Conservation (phyloP, 2,888 invertebrate genomes). For the Petrolisthes manimaculis region DNA sequence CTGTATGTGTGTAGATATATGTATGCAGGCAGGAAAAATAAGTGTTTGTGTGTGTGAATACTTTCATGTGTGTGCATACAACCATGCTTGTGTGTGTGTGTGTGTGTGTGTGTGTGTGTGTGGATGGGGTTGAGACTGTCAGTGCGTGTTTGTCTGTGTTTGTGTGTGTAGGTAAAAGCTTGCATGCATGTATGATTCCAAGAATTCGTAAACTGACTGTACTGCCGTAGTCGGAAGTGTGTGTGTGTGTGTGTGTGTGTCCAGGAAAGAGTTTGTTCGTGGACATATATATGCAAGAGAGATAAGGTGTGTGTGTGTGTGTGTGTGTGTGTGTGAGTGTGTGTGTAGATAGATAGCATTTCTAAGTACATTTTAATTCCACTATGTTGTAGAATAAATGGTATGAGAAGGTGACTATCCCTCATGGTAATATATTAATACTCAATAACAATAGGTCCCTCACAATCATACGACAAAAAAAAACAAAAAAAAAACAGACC, state of each 20-base stretch:
- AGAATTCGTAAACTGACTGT: not conserved
- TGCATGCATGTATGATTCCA: not conserved
- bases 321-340: no score
- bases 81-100: slow-evolving; percentile 18
- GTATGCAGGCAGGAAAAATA: no score
- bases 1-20: no score
- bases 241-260: slow-evolving; percentile 8
- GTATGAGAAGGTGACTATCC: no score
- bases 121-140: not conserved
- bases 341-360: no score
- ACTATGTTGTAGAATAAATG: no score
- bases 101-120: slow-evolving; percentile 33
- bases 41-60: slow-evolving; percentile 13
- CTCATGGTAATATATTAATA: no score
- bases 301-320: no score
- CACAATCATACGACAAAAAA: no score
- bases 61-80: not conserved
- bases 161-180: not conserved
- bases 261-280: not conserved
- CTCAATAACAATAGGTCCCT: no score
- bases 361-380: no score
- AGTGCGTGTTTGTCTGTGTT: slow-evolving; percentile 6
- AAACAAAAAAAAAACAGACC: no score
- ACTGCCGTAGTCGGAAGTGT: not conserved
- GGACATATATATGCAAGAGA: not conserved